Base-by-base conservation (phyloP, 2,797 vertebrate genomes). In the Oreortyx pictus region DNA sequence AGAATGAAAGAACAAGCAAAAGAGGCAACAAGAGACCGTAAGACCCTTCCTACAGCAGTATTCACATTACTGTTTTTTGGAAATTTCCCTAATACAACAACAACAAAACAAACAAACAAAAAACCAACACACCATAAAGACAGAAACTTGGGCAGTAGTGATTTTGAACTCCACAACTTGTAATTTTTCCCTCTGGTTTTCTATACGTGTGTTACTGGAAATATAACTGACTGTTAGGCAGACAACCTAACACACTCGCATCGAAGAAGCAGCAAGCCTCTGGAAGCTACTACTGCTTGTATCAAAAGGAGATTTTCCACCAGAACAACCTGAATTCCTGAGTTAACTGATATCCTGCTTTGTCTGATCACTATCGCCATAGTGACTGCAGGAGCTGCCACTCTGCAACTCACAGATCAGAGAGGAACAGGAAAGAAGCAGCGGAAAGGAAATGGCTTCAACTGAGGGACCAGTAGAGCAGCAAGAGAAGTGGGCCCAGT, bases 121-220 rank as follows among this genome's bases (percentile, higher is more conserved):
- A 10, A 52, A 31, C 16, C 22, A 76, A 82, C 89, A 62, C 82
- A 83, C 46, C 35, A 19, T 44, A 74, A 94, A 89, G 82, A 70
- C 59, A 44, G 82, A 47, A 96, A 92, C 82, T 89, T 78, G 89
- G 87, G 87, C 82, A 86, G 62, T 78, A 78, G 73, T 11, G 39
- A 59, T 39, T 94, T 73, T 89, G 60, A 82, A 89, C 56, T 83
- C 52, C 43, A 39, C 70, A 89, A 25, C 39, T 71, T 78, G 67
- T 85, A 29, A 18, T 41, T 73, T 76, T 71, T 82, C 70, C 70
- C 80, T 56, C 78, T 83, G 56, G 15, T 89, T 95, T 89, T 86
- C 33, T 79, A 2, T 46, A 70, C 19, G 4, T 72, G 43, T 23
- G 12, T 77, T 41, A 62, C 82, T 76, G 85, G 84, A 87, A 92